These are phyloP conservation scores for Myotis pilosus DNA, from an alignment of 2,797 vertebrate species.

Conservation along the genomic window DNA sequence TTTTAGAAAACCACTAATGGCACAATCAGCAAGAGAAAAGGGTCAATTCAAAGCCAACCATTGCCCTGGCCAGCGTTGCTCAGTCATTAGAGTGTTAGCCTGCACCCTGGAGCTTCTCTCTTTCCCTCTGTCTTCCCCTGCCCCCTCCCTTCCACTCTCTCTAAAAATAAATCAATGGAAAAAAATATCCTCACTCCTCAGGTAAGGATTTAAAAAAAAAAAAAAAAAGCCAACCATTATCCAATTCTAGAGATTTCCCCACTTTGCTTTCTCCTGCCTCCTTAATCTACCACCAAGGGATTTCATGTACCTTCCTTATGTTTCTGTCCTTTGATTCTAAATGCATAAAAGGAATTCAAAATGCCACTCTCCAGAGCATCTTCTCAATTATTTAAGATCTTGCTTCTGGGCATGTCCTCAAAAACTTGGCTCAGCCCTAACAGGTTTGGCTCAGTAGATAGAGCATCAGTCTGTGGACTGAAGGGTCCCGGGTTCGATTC, in stretches of 20 bases:
- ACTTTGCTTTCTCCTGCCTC: background rate
- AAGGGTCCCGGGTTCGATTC: too few species aligned
- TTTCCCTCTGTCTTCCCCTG: too few species aligned
- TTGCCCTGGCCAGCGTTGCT: background rate
- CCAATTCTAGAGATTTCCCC: background rate
- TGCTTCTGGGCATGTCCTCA: background rate
- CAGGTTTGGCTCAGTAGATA: too few species aligned
- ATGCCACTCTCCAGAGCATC: background rate
- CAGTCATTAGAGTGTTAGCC: too few species aligned
- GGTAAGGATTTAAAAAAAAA: too few species aligned
- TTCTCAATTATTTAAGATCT: background rate
- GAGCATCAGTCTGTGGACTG: too few species aligned
- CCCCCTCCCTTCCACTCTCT: too few species aligned
- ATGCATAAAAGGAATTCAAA: background rate
- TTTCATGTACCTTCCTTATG: background rate
- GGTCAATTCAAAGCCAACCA: background rate
- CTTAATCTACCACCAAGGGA: background rate
- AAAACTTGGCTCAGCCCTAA: background rate
- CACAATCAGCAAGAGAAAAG: background rate
- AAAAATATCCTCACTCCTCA: too few species aligned
- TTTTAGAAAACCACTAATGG: slow-evolving; percentile 43
- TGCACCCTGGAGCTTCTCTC: too few species aligned
- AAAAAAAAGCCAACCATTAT: background rate
- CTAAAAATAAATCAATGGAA: too few species aligned
- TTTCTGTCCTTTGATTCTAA: background rate